Base-by-base conservation (phyloP, 2,797 vertebrate genomes). In the Eurystomus glaucurus region DNA sequence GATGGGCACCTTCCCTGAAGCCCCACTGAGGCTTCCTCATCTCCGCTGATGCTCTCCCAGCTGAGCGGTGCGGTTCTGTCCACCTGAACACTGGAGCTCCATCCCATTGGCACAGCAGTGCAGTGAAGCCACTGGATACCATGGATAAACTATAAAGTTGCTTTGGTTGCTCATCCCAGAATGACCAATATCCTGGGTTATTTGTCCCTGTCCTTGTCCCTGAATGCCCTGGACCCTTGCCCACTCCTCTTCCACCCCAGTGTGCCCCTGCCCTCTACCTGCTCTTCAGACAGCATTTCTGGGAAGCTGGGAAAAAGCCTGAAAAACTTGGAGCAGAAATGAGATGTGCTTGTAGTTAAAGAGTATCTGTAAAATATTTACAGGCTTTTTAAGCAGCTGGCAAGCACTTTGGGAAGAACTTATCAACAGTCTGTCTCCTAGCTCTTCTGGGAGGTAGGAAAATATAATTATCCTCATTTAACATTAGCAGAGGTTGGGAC, bases 321-420 rank as follows among this genome's bases (percentile, higher is more conserved):
- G 65, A 82, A 87, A 75, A 51, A 14, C 33, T 31, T 79, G 45
- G 45, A 94, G 77, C 2, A 3, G 81, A 84, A 89, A 82, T n/a
- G 33, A 25, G 52, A 60, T 2, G 2, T 71, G 13, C 39, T 92
- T 81, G 25, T 17, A 45, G 52, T 71, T 60, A 58, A 62, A 85
- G 69, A 71, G 19, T 45, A 65, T 60, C 52, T 55, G 35, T 61
- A 71, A 75, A 95, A 78, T 70, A 89, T 89, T 95, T 89, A 76
- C 58, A 75, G 51, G 22, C 11, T 82, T 10, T 64, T 76, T 57
- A 76, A 91, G 50, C 22, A 88, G 33, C 4, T 94, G 78, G 54
- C 50, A 90, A 76, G 46, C 22, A 33, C 71, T 72, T 28, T 46
- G 43, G 61, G 66, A 76, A 50, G 29, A 61, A 45, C 7, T 89